Percentiles rank a stretch among this genome's conserved stretches.
phyloP scores from a whole-genome alignment of 2,888 invertebrate species.

The Lochmaea crataegi region DNA sequence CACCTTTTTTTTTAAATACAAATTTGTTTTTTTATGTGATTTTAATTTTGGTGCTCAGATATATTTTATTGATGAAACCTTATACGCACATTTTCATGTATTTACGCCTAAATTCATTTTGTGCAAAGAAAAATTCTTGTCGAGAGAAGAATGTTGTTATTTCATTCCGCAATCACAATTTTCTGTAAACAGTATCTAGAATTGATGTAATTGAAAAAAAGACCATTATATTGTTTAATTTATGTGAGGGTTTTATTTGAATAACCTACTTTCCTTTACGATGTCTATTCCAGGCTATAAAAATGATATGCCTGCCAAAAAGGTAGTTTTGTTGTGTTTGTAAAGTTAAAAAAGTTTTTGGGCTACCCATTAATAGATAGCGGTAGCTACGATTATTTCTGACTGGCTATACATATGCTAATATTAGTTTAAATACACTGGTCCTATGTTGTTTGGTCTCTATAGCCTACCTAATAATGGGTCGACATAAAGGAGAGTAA shows the following conservation, averaged over 20 bases:
- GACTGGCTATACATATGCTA: too few relatives aligned
- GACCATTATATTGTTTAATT: conserved; percentile 47
- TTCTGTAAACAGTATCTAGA: conserved; percentile 52
- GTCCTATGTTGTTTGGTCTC: too few relatives aligned
- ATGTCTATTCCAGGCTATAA: too few relatives aligned
- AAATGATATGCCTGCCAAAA: too few relatives aligned
- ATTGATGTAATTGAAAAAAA: conserved; percentile 60
- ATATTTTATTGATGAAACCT: conserved; percentile 19
- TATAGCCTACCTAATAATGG: too few relatives aligned
- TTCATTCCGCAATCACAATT: conserved; percentile 60
- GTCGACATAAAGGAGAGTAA: too few relatives aligned
- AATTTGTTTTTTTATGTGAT: conserved; percentile 12
- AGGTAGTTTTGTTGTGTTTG: too few relatives aligned
- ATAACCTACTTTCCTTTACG: not conserved
- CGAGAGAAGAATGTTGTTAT: conserved; percentile 44
- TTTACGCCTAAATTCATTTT: conserved; percentile 15
- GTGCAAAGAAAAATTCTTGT: conserved; percentile 19
- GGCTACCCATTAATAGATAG: too few relatives aligned
- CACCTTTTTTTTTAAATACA: not conserved
- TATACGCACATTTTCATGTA: conserved; percentile 24
- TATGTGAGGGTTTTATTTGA: conserved; percentile 2
- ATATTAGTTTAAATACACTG: too few relatives aligned
- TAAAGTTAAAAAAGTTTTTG: too few relatives aligned
- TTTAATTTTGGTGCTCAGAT: conserved; percentile 27
- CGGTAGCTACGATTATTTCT: too few relatives aligned